These are phyloP conservation scores for Athene noctua DNA, from an alignment of 2,113 vertebrate genomes.

Conservation along the genomic window DNA sequence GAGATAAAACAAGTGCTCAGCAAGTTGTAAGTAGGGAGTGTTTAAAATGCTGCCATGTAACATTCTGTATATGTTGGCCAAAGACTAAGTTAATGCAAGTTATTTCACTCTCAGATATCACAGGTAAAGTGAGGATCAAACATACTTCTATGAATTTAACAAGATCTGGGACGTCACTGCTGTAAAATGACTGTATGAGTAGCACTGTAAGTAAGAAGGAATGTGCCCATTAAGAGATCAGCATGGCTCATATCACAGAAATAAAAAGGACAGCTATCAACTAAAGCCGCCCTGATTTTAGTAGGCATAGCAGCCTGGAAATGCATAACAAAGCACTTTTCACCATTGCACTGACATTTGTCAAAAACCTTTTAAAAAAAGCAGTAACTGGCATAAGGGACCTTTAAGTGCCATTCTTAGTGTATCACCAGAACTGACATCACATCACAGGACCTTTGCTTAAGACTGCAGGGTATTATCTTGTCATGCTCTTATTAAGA, in stretches of 20 bases:
- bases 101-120: neutral
- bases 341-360: neutral
- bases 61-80: neutral
- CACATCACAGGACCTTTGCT: neutral
- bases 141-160: neutral
- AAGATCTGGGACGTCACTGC: neutral
- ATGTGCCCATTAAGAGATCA: constrained; percentile 11
- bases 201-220: constrained; percentile 1
- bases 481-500: neutral
- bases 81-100: too few relatives aligned
- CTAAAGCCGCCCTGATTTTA: constrained; percentile 17
- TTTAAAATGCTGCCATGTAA: neutral
- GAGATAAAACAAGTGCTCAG: neutral
- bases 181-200: neutral
- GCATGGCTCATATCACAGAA: constrained; percentile 55
- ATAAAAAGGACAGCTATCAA: constrained; percentile 24
- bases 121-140: neutral
- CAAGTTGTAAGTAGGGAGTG: neutral
- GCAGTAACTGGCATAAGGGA: neutral
- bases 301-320: neutral
- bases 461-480: neutral
- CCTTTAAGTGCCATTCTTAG: neutral
- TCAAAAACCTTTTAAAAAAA: neutral
- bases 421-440: neutral
- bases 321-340: neutral